A percentile compares a stretch with the other conserved stretches of the same genome.
Evolutionary conservation across 2,113 vertebrate genomes (phyloP).

Genomic region (Nothoprocta pentlandii): DNA sequence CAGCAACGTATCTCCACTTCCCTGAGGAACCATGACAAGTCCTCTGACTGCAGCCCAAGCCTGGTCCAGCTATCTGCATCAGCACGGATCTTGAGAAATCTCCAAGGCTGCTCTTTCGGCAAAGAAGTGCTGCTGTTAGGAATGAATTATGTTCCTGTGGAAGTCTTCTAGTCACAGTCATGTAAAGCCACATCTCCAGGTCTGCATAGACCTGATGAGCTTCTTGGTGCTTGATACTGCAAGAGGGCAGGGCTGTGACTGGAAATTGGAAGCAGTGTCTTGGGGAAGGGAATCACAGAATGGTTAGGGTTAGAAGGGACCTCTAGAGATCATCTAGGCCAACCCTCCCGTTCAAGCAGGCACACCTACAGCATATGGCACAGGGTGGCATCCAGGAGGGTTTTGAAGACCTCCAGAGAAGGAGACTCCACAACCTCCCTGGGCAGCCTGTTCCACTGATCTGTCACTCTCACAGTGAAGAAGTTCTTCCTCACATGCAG

Average conservation of each 20-base stretch:
- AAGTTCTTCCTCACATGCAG: no score
- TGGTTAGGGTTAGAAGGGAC: no score
- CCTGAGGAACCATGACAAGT: neutral
- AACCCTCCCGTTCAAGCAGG: no score
- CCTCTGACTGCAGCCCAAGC: rapidly evolving
- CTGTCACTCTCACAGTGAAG: no score
- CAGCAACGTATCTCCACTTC: neutral
- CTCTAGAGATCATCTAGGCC: no score
- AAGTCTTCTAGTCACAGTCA: neutral
- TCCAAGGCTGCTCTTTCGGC: neutral
- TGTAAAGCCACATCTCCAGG: neutral
- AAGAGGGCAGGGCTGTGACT: neutral
- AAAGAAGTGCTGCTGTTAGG: neutral
- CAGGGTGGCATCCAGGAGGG: no score
- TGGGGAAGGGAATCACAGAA: neutral
- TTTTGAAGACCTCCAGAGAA: no score
- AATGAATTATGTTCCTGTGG: neutral
- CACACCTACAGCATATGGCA: no score
- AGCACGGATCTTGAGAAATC: neutral
- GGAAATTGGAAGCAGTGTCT: neutral
- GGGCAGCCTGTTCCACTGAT: no score
- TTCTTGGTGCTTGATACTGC: neutral
- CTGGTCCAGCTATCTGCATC: no score
- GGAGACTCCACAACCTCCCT: no score
- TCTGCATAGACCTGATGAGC: neutral